These are phyloP conservation scores for Vanessa cardui DNA, from an alignment of 2,888 invertebrate species.

Conservation along the genomic window DNA sequence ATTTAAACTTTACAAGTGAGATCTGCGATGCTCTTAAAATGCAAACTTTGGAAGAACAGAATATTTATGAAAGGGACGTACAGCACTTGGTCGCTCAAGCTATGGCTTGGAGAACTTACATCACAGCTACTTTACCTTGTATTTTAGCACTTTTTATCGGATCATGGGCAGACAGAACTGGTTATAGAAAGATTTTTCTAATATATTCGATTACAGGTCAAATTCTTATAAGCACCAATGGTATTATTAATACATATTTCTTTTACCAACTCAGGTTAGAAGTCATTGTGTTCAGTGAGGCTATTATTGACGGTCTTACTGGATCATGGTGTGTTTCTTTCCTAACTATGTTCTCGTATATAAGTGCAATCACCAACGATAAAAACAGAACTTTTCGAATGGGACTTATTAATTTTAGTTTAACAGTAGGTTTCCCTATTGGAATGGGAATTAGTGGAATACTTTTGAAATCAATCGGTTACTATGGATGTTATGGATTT, in stretches of 20 bases:
- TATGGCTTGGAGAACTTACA: slow-evolving; percentile 89
- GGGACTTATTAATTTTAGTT: slow-evolving; percentile 91
- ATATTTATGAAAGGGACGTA: slow-evolving; percentile 81
- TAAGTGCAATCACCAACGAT: slow-evolving; percentile 90
- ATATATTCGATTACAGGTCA: slow-evolving; percentile 88
- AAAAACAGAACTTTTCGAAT: slow-evolving; percentile 91
- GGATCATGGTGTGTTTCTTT: slow-evolving; percentile 93
- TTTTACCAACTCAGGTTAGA: slow-evolving; percentile 89
- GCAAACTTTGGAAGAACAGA: slow-evolving; percentile 82
- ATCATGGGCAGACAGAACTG: slow-evolving; percentile 87
- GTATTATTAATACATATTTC: slow-evolving; percentile 88
- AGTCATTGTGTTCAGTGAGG: slow-evolving; percentile 87
- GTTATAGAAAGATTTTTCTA: slow-evolving; percentile 88
- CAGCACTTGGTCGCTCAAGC: slow-evolving; percentile 88
- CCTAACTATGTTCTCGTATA: slow-evolving; percentile 91
- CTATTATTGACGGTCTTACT: slow-evolving; percentile 88
- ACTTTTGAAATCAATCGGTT: slow-evolving; percentile 86
- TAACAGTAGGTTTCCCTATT: slow-evolving; percentile 93
- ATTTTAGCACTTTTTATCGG: slow-evolving; percentile 90
- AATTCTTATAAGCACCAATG: slow-evolving; percentile 86
- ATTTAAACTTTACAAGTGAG: slow-evolving; percentile 86
- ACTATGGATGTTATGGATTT: slow-evolving; percentile 89
- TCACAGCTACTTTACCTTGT: slow-evolving; percentile 90
- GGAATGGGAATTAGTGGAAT: slow-evolving; percentile 93
- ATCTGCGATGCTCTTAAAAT: slow-evolving; percentile 88